Conservation (phyloP, 1,140 invertebrate species). For the Leptinotarsa defecta region DNA sequence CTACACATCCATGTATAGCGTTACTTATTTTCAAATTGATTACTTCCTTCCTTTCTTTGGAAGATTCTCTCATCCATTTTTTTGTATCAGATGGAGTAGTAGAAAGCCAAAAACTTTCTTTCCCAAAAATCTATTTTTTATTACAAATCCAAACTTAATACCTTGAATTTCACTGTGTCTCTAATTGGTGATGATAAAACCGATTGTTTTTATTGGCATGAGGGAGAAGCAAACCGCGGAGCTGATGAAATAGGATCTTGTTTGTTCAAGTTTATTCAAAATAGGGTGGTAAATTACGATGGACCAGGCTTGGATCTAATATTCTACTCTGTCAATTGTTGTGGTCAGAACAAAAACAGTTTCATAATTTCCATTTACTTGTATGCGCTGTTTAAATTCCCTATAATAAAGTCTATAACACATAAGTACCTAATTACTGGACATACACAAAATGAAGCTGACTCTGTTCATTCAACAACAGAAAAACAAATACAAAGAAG, state of each 20-base stretch:
- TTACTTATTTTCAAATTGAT: too few relatives aligned
- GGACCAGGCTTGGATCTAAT: slow-evolving; percentile 25
- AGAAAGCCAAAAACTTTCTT: too few relatives aligned
- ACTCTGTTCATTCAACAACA: too few relatives aligned
- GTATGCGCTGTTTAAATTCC: neutral
- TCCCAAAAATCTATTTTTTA: slow-evolving; percentile 41
- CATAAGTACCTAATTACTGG: slow-evolving; percentile 34
- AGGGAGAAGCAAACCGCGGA: slow-evolving; percentile 41
- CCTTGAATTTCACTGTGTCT: slow-evolving; percentile 47
- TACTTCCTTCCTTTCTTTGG: too few relatives aligned
- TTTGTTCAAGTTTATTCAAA: slow-evolving; percentile 19
- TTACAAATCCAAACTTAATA: slow-evolving; percentile 46
- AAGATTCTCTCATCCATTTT: too few relatives aligned
- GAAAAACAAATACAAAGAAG: too few relatives aligned
- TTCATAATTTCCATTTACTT: slow-evolving; percentile 13
- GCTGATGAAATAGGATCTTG: slow-evolving; percentile 45
- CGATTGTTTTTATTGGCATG: slow-evolving; percentile 43
- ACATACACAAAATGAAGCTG: too few relatives aligned
- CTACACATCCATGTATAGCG: too few relatives aligned
- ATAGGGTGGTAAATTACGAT: too few relatives aligned
- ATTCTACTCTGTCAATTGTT: slow-evolving; percentile 45
- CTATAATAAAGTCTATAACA: neutral
- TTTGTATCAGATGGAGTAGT: too few relatives aligned
- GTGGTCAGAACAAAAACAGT: slow-evolving; percentile 31
- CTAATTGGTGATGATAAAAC: slow-evolving; percentile 35